Evolutionary conservation across 2,888 invertebrate species (phyloP).

Genomic region (Cosmia pyralina): DNA sequence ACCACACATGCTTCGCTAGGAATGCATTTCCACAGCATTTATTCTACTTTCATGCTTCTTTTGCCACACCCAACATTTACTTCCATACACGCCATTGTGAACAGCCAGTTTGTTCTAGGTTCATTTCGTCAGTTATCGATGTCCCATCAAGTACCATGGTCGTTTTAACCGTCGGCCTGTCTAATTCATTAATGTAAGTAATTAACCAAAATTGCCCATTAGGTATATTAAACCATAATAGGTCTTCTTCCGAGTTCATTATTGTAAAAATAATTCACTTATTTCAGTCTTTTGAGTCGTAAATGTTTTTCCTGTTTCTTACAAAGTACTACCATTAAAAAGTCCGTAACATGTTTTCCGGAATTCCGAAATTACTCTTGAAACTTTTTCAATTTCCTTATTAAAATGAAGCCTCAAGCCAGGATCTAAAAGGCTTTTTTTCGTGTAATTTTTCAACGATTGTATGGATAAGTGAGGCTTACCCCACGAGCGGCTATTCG

Average conservation of each 20-base stretch:
- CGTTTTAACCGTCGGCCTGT: not conserved
- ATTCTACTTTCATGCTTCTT: too few species aligned
- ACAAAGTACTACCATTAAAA: slow-evolving; percentile 1
- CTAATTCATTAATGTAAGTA: slow-evolving; percentile 21
- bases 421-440: not conserved
- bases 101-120: too few species aligned
- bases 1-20: too few species aligned
- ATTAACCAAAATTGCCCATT: slow-evolving; percentile 20
- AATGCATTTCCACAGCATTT: too few species aligned
- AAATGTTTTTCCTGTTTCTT: slow-evolving; percentile 42
- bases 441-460: not conserved
- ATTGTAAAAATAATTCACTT: slow-evolving; percentile 44
- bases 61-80: too few species aligned
- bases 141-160: not conserved
- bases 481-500: not conserved
- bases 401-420: slow-evolving; percentile 18
- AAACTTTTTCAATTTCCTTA: slow-evolving; percentile 58
- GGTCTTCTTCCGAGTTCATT: slow-evolving; percentile 46
- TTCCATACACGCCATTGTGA: too few species aligned
- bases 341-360: slow-evolving; percentile 44
- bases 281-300: slow-evolving; percentile 29
- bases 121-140: not conserved
- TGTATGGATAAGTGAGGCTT: not conserved
- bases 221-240: slow-evolving; percentile 1
- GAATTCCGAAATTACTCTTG: slow-evolving; percentile 47